These are phyloP conservation scores for Meteorus cinctellus DNA, from an alignment of 2,888 invertebrate genomes.

Conservation along the genomic window DNA sequence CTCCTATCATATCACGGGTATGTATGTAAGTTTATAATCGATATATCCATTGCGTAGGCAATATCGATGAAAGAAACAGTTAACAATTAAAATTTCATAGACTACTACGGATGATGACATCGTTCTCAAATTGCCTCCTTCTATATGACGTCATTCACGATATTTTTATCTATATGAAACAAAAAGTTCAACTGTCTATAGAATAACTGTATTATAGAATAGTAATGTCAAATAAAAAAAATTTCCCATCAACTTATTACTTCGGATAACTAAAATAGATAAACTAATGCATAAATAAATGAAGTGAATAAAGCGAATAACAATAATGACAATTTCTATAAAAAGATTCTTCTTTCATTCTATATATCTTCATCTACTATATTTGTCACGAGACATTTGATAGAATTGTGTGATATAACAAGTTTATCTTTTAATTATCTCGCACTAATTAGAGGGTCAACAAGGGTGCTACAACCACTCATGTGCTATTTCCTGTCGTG, in stretches of 20 bases:
- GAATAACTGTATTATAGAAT: background rate
- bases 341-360: background rate
- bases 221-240: background rate
- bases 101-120: background rate
- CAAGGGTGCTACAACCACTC: background rate
- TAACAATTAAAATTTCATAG: slow-evolving; percentile 27
- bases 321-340: background rate
- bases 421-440: background rate
- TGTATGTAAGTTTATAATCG: background rate
- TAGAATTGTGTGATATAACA: background rate
- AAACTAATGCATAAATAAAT: background rate
- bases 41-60: no score
- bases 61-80: slow-evolving; percentile 9
- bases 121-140: slow-evolving; percentile 21
- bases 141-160: slow-evolving; percentile 12
- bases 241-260: background rate
- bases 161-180: background rate
- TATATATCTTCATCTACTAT: background rate
- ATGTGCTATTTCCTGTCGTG: background rate
- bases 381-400: background rate
- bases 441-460: background rate
- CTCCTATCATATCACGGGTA: slow-evolving; percentile 16
- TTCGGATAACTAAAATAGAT: background rate
- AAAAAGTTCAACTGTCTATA: background rate
- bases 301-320: background rate